Evolutionary conservation across 2,888 invertebrate genomes (phyloP), one percentile per base, ranked within the genome.

Genomic region (Cheilosia variabilis): DNA sequence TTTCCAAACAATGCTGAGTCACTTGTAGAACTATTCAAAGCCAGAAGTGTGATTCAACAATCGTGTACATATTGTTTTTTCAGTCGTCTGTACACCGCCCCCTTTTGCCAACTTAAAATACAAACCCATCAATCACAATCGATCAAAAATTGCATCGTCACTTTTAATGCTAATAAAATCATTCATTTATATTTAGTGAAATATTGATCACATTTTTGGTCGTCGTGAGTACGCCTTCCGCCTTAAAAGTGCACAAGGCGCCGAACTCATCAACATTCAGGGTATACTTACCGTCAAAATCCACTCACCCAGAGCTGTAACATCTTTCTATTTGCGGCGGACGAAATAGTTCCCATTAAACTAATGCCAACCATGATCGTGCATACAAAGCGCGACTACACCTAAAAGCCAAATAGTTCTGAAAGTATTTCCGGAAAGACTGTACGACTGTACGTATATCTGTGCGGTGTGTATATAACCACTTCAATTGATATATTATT

Each of bases 381-480:
- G 45, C 45, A 45, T 45, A 45, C 45, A 1, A 47, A 47, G 19
- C 0, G 17, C 45, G 45, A 47, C 1, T 47, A 17, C 45, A 47
- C 7, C 45, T 9, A 47, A 47, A 47, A 47, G 45, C 17, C 45
- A 47, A 47, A 47, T 47, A 17, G 17, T 47, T 47, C 45, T 47
- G 45, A 47, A 17, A 47, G 17, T 47, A 17, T 47, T 47, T 47
- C 45, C 45, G 45, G 45, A 47, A 47, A 47, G 43, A 17, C n/a
- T 17, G 45, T n/a, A 1, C n/a, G 43, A 17, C n/a, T 17, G 19
- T 17, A 9, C 9, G 45, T 47, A 45, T 45, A 6, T 5, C 27
- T 27, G 27, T 27, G 27, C 15, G 5, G 45, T 45, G 45, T 45
- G 6, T 45, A n/a, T 6, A n/a, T 9, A 17, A n/a, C n/a, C 45